Percentiles rank a stretch among this genome's conserved stretches.
phyloP scores from a whole-genome alignment of 2,888 invertebrate genomes.

The Lasioglossum calceatum region DNA sequence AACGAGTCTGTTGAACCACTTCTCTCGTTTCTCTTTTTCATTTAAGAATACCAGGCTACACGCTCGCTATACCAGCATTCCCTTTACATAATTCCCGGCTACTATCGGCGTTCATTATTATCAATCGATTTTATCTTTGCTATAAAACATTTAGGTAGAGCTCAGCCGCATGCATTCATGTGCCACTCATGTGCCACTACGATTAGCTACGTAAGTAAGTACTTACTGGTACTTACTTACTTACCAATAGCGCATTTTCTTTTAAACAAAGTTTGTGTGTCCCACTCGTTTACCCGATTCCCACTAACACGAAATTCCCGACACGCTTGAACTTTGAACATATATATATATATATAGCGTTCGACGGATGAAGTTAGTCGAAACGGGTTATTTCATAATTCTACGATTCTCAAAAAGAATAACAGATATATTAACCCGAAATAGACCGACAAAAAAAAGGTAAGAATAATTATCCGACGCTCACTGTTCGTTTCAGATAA shows the following conservation, averaged over 20 bases:
- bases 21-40: constrained; percentile 13
- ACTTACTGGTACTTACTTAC: neutral
- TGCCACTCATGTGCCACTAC: constrained; percentile 27
- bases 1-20: constrained; percentile 15
- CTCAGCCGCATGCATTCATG: constrained; percentile 19
- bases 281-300: constrained; percentile 13
- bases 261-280: constrained; percentile 29
- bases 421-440: neutral
- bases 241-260: constrained; percentile 33
- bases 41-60: constrained; percentile 12
- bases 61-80: neutral
- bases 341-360: neutral
- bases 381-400: constrained; percentile 10
- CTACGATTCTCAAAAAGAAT: neutral
- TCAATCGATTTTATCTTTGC: neutral
- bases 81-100: constrained; percentile 9
- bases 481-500: neutral
- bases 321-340: constrained; percentile 21
- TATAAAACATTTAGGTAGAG: constrained; percentile 8
- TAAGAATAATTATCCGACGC: neutral
- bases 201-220: constrained; percentile 31
- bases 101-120: constrained; percentile 28
- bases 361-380: constrained; percentile 16
- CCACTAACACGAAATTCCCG: neutral
- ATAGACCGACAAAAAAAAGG: neutral